phyloP scores from a whole-genome alignment of 2,888 invertebrate species.

The Camponotus fellah region DNA sequence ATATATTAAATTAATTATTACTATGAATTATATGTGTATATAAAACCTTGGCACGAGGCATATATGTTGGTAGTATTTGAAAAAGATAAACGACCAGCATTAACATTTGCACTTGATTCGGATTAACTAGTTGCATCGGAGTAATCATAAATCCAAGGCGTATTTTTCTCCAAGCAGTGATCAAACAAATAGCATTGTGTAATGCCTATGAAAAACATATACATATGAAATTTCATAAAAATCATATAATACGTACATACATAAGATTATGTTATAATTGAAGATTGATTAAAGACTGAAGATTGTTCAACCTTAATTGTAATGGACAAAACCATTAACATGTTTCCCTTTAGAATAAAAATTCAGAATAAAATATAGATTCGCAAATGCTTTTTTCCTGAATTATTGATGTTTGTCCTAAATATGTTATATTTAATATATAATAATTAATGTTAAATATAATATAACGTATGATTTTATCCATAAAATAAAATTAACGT shows the following conservation, averaged over 20 bases:
- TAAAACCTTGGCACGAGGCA: constrained; percentile 72
- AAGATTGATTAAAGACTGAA: not conserved
- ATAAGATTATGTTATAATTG: not conserved
- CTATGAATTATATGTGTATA: not conserved
- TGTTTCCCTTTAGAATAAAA: not conserved
- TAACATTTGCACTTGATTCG: constrained; percentile 88
- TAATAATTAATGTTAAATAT: too few relatives aligned
- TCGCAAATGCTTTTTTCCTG: not conserved
- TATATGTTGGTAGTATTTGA: constrained; percentile 87
- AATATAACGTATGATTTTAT: too few relatives aligned
- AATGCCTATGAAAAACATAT: constrained; percentile 78
- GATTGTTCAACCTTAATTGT: not conserved
- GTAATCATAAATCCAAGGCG: constrained; percentile 87
- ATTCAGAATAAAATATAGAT: not conserved
- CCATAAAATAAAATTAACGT: too few relatives aligned
- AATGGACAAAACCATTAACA: not conserved
- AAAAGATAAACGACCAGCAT: constrained; percentile 88
- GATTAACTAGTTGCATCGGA: constrained; percentile 87
- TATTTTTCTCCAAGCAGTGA: constrained; percentile 87
- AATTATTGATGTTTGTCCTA: too few relatives aligned
- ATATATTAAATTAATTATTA: not conserved
- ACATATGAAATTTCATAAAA: constrained; percentile 13
- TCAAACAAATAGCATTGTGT: constrained; percentile 88
- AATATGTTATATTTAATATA: too few relatives aligned
- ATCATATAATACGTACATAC: not conserved